Percentiles rank a stretch among this genome's conserved stretches.
These are phyloP conservation scores for Carapus acus DNA, from an alignment of 2,797 vertebrate genomes.

Conservation along the genomic window DNA sequence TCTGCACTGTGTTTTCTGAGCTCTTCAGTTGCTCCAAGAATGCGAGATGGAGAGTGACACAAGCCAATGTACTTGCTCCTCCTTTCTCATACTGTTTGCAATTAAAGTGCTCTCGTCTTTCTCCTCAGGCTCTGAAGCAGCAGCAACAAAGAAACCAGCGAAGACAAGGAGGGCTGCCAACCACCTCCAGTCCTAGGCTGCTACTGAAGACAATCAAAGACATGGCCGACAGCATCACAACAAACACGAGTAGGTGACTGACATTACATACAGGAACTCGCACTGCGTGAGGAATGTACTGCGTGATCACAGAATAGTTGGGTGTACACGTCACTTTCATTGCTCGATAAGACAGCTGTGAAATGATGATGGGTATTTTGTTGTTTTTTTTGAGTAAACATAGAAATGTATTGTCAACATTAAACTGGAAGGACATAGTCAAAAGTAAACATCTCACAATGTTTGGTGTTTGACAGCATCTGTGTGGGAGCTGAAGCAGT, in stretches of 20 bases:
- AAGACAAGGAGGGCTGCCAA: slow-evolving; percentile 78
- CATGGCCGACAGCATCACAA: slow-evolving; percentile 65
- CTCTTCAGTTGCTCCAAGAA: slow-evolving; percentile 45
- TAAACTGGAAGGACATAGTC: too few relatives aligned
- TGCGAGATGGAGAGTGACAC: slow-evolving; percentile 21
- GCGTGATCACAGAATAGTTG: background rate
- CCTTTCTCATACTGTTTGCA: slow-evolving; percentile 23
- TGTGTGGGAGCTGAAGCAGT: slow-evolving; percentile 75
- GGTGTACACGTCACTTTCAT: slow-evolving; percentile 1
- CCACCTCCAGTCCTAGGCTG: slow-evolving; percentile 78
- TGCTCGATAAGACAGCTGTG: slow-evolving; percentile 8
- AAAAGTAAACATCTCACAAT: too few relatives aligned
- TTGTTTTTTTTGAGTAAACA: too few relatives aligned
- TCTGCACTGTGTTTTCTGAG: slow-evolving; percentile 36
- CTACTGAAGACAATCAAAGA: slow-evolving; percentile 86
- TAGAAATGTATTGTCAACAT: too few relatives aligned
- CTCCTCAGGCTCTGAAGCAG: slow-evolving; percentile 87
- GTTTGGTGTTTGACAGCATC: slow-evolving; percentile 45
- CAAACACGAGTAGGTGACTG: slow-evolving; percentile 61
- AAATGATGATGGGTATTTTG: slow-evolving; percentile 1
- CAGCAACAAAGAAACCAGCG: slow-evolving; percentile 88
- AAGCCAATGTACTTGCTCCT: slow-evolving; percentile 16
- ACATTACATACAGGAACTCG: slow-evolving; percentile 1
- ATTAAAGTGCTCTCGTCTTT: slow-evolving; percentile 26
- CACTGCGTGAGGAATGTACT: too few relatives aligned